phyloP scores from a whole-genome alignment of 2,797 vertebrate genomes.

The Caiman crocodilus region DNA sequence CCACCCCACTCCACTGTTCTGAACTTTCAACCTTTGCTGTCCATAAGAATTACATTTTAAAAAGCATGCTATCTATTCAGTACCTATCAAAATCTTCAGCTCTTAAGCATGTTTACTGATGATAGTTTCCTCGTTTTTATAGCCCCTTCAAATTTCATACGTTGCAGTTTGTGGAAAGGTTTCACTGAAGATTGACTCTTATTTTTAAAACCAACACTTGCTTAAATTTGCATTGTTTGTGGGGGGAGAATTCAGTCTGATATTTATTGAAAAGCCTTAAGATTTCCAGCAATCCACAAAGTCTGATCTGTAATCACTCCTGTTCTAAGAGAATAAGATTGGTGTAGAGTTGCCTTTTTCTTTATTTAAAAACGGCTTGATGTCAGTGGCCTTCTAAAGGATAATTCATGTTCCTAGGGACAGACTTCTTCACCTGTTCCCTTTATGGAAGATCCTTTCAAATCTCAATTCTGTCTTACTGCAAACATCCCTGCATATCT shows the following conservation, averaged over 20 bases:
- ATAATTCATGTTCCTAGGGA: constrained; percentile 27
- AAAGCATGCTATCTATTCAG: not conserved
- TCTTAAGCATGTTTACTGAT: not conserved
- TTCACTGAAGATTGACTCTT: constrained; percentile 24
- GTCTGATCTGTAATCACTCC: constrained; percentile 68
- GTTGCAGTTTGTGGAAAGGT: constrained; percentile 17
- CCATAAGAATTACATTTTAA: constrained; percentile 24
- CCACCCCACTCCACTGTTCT: constrained; percentile 4
- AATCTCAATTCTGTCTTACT: constrained; percentile 21
- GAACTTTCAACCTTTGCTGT: not conserved
- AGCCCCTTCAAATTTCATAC: not conserved
- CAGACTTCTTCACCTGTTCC: constrained; percentile 8
- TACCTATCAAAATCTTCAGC: not conserved
- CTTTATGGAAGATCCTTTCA: constrained; percentile 1
- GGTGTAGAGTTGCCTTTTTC: constrained; percentile 55
- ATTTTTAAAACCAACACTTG: constrained; percentile 6
- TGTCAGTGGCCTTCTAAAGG: constrained; percentile 55
- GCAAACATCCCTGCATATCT: not conserved
- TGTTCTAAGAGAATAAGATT: constrained; percentile 57
- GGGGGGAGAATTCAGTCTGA: constrained; percentile 2
- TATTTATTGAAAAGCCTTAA: constrained; percentile 62
- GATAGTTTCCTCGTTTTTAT: not conserved
- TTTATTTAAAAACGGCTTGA: constrained; percentile 40
- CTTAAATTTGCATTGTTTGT: not conserved
- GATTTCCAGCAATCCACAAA: constrained; percentile 27